phyloP scores from a whole-genome alignment of 2,888 invertebrate species.

The Volucella zonaria region DNA sequence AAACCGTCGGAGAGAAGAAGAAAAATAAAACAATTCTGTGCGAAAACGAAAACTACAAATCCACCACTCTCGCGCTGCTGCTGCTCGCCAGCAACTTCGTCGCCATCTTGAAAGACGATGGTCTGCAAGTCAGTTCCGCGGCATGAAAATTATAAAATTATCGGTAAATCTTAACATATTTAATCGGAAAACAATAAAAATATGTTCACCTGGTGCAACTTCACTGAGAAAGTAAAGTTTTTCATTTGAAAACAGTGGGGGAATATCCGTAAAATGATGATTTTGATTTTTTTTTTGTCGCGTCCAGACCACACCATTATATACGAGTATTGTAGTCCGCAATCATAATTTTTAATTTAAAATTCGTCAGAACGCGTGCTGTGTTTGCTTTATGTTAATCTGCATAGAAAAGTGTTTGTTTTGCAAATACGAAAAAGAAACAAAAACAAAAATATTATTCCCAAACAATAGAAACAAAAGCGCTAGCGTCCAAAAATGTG shows the following conservation, averaged over 20 bases:
- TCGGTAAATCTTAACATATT: slow-evolving; percentile 59
- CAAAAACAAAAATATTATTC: slow-evolving; percentile 22
- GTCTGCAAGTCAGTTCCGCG: slow-evolving; percentile 70
- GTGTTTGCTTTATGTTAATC: slow-evolving; percentile 26
- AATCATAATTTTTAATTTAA: slow-evolving; percentile 39
- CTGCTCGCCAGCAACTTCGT: slow-evolving; percentile 67
- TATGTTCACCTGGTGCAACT: slow-evolving; percentile 37
- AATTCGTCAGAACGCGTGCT: slow-evolving; percentile 52
- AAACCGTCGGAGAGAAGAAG: slow-evolving; percentile 70
- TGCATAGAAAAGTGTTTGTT: slow-evolving; percentile 5
- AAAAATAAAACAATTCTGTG: slow-evolving; percentile 74
- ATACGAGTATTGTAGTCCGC: not conserved
- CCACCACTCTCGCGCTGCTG: slow-evolving; percentile 71
- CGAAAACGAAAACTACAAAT: slow-evolving; percentile 74
- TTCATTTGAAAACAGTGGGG: slow-evolving; percentile 21
- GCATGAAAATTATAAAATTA: slow-evolving; percentile 63
- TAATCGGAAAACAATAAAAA: slow-evolving; percentile 57
- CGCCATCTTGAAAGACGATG: slow-evolving; percentile 76
- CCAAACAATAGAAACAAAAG: slow-evolving; percentile 51
- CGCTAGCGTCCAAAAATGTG: slow-evolving; percentile 36
- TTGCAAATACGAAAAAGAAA: not conserved
- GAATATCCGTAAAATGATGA: slow-evolving; percentile 56
- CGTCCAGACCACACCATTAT: slow-evolving; percentile 49
- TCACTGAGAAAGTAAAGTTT: slow-evolving; percentile 27
- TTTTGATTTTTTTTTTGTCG: slow-evolving; percentile 43